Percentiles rank a stretch among this genome's conserved stretches.
These are phyloP conservation scores for Chionis minor DNA, from an alignment of 2,113 vertebrate genomes.

Conservation along the genomic window DNA sequence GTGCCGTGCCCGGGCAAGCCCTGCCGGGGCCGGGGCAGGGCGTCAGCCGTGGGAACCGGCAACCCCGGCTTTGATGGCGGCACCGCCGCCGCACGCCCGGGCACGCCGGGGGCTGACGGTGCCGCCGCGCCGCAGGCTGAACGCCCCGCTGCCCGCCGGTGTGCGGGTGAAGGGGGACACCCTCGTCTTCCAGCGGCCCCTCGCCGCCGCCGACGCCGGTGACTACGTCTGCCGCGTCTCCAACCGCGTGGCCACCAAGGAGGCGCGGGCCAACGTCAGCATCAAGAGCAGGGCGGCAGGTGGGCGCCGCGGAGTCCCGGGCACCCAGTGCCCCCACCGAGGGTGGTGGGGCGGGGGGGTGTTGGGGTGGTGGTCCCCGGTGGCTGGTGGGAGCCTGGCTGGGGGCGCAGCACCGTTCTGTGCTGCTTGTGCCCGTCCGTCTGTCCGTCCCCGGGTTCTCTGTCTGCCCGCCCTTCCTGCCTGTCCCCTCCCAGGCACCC, in stretches of 20 bases:
- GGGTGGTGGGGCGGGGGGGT: not conserved
- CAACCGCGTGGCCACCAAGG: slow-evolving; percentile 75
- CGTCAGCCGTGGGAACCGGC: not conserved
- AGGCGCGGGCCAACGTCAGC: slow-evolving; percentile 56
- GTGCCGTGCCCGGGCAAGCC: not conserved
- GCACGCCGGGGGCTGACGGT: not conserved
- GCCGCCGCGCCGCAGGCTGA: slow-evolving; percentile 69
- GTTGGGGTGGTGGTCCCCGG: not conserved
- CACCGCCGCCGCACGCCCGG: not conserved
- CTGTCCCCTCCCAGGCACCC: too few relatives aligned
- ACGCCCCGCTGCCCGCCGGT: slow-evolving; percentile 75
- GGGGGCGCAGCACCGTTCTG: not conserved
- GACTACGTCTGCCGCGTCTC: slow-evolving; percentile 79
- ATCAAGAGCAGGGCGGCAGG: slow-evolving; percentile 65
- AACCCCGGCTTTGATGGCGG: not conserved
- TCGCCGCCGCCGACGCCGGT: slow-evolving; percentile 77
- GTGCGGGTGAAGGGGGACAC: slow-evolving; percentile 65
- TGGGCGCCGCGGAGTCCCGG: not conserved
- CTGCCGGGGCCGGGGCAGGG: not conserved
- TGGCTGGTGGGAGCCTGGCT: not conserved
- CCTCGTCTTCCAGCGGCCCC: slow-evolving; percentile 75
- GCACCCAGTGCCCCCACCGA: too few relatives aligned
- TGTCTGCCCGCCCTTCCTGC: too few relatives aligned
- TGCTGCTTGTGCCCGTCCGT: not conserved
- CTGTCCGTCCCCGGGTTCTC: not conserved